A percentile compares a stretch with the other conserved stretches of the same genome.
Conservation (phyloP, 1,140 invertebrate species). For the Homalodisca vitripennis region DNA sequence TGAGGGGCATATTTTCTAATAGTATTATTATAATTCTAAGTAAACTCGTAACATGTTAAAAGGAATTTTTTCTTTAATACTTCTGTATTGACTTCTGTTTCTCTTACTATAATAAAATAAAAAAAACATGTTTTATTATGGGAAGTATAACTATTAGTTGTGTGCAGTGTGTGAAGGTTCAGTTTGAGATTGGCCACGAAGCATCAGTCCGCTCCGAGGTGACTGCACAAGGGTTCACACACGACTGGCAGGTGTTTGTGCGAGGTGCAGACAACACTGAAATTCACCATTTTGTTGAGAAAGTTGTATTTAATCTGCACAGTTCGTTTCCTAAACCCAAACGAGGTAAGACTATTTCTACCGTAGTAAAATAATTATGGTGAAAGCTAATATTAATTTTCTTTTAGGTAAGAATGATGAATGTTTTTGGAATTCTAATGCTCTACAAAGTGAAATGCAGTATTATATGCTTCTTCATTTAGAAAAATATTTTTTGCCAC, state of each 20-base stretch:
- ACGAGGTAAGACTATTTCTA: constrained; percentile 76
- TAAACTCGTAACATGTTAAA: too few species aligned
- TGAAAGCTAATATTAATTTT: too few species aligned
- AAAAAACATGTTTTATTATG: neutral
- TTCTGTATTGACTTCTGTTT: neutral
- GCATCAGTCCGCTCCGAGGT: constrained; percentile 73
- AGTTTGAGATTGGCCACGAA: constrained; percentile 89
- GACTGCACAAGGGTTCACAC: constrained; percentile 88
- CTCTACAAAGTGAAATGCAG: too few species aligned
- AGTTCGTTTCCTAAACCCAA: constrained; percentile 89
- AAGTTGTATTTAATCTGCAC: constrained; percentile 91
- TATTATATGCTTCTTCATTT: too few species aligned
- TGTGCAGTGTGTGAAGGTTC: constrained; percentile 66
- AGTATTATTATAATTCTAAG: too few species aligned
- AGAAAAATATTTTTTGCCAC: too few species aligned
- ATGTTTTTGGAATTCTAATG: too few species aligned
- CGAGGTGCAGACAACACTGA: constrained; percentile 79
- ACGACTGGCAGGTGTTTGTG: constrained; percentile 98
- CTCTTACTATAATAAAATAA: neutral
- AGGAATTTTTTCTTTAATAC: neutral
- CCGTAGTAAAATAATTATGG: too few species aligned
- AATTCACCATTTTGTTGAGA: constrained; percentile 90
- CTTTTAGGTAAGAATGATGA: too few species aligned
- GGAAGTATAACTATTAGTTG: neutral
- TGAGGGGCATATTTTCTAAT: too few species aligned